Evolutionary conservation across 2,888 invertebrate genomes (phyloP).

Genomic region (Sphaerophoria rueppellii): DNA sequence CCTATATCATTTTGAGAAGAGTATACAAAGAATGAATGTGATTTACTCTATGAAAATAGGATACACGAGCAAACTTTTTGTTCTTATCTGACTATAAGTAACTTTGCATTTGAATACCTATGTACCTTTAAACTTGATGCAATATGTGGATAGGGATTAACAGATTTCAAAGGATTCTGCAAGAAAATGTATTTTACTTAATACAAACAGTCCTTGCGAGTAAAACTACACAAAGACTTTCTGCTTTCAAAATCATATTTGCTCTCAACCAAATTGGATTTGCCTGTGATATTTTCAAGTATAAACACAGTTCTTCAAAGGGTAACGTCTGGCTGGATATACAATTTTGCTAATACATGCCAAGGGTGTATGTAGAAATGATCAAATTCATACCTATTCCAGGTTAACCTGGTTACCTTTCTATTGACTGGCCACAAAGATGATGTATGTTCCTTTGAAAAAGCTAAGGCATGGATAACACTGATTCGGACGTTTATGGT

Average conservation of each 20-base stretch:
- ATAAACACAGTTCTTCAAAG: conserved; percentile 14
- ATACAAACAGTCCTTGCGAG: conserved; percentile 4
- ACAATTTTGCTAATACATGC: conserved; percentile 1
- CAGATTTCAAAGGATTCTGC: background rate
- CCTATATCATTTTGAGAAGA: too few species aligned
- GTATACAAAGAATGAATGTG: too few species aligned
- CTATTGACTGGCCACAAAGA: conserved; percentile 26
- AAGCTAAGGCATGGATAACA: conserved; percentile 45
- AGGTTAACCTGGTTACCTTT: conserved; percentile 5
- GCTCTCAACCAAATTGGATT: conserved; percentile 66
- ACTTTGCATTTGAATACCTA: too few species aligned
- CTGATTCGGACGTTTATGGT: conserved; percentile 58
- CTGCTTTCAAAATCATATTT: conserved; percentile 59
- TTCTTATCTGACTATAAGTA: too few species aligned
- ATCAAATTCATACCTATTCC: conserved; percentile 23
- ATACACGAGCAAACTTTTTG: too few species aligned
- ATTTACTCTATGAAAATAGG: too few species aligned
- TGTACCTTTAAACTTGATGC: too few species aligned
- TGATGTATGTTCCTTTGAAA: conserved; percentile 17
- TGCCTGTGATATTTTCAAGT: conserved; percentile 53
- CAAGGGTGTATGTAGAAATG: conserved; percentile 5
- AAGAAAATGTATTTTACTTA: conserved; percentile 15
- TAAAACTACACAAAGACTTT: conserved; percentile 41
- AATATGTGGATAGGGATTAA: too few species aligned
- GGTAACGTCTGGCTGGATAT: background rate